A percentile compares a stretch with the other conserved stretches of the same genome.
These are phyloP conservation scores for Drosophila nr. medialis DNA, from an alignment of 2,888 invertebrate species.

Conservation along the genomic window DNA sequence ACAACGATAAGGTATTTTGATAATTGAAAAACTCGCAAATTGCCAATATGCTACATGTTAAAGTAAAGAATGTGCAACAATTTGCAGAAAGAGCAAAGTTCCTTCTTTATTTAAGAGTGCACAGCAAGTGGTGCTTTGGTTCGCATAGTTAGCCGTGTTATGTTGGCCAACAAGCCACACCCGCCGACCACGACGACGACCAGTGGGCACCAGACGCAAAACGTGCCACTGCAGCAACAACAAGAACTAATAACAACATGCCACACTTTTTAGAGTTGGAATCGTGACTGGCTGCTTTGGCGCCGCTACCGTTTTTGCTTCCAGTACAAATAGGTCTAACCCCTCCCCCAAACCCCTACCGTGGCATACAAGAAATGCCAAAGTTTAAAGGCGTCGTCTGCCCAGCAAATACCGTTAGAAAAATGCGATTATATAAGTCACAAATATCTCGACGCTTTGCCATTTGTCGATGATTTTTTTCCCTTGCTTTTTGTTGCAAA, in stretches of 20 bases:
- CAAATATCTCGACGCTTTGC: slow-evolving; percentile 31
- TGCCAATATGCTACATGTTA: slow-evolving; percentile 1
- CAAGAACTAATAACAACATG: slow-evolving; percentile 50
- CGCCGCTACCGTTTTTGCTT: slow-evolving; percentile 53
- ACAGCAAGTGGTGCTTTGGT: slow-evolving; percentile 31
- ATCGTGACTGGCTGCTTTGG: slow-evolving; percentile 66
- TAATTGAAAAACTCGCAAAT: not conserved
- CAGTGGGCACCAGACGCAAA: slow-evolving; percentile 47
- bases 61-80: slow-evolving; percentile 12
- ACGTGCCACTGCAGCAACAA: slow-evolving; percentile 49
- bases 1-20: not conserved
- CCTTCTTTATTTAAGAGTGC: slow-evolving; percentile 3
- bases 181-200: slow-evolving; percentile 69
- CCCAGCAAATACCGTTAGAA: slow-evolving; percentile 47
- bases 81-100: slow-evolving; percentile 48
- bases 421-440: slow-evolving; percentile 69
- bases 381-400: slow-evolving; percentile 75
- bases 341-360: not conserved
- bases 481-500: slow-evolving; percentile 36
- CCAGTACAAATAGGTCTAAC: slow-evolving; percentile 5
- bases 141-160: slow-evolving; percentile 43
- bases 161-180: slow-evolving; percentile 54
- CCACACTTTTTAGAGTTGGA: slow-evolving; percentile 66
- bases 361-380: slow-evolving; percentile 51
- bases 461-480: slow-evolving; percentile 34